Evolutionary conservation across 2,797 vertebrate genomes (phyloP).

Genomic region (Microchirus variegatus): DNA sequence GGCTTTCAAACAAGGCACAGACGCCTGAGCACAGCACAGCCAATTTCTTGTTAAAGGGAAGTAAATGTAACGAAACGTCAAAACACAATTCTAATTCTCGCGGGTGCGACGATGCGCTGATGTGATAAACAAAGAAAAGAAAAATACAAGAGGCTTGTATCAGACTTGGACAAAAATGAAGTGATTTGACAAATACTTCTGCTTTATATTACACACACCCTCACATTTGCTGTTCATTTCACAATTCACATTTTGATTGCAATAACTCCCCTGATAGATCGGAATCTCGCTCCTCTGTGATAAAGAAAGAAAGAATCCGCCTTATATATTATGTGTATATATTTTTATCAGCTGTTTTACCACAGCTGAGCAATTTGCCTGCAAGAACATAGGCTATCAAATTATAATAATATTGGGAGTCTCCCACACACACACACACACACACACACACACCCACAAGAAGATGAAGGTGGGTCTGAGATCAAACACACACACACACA

Average conservation of each 20-base stretch:
- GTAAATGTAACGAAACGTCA: slow-evolving; percentile 61
- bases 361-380: slow-evolving; percentile 68
- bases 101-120: slow-evolving; percentile 37
- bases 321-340: slow-evolving; percentile 4
- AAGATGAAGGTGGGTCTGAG: slow-evolving; percentile 24
- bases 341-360: slow-evolving; percentile 67
- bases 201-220: slow-evolving; percentile 5
- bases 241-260: slow-evolving; percentile 63
- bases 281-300: slow-evolving; percentile 20
- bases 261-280: slow-evolving; percentile 62
- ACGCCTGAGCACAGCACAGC: slow-evolving; percentile 46
- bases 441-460: slow-evolving; percentile 10
- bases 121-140: slow-evolving; percentile 35
- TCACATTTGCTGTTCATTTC: slow-evolving; percentile 52
- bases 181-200: slow-evolving; percentile 55
- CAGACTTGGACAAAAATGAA: slow-evolving; percentile 60
- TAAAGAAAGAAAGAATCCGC: neutral
- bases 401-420: slow-evolving; percentile 53
- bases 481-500: slow-evolving; percentile 49
- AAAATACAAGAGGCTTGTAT: slow-evolving; percentile 15
- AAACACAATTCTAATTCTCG: slow-evolving; percentile 54
- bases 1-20: slow-evolving; percentile 34
- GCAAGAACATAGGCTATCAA: slow-evolving; percentile 51
- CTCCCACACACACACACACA: slow-evolving; percentile 27
- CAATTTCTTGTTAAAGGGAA: slow-evolving; percentile 38